Conservation (phyloP, 92 coral and sea anemone species). For the Parazoanthus darwini region DNA sequence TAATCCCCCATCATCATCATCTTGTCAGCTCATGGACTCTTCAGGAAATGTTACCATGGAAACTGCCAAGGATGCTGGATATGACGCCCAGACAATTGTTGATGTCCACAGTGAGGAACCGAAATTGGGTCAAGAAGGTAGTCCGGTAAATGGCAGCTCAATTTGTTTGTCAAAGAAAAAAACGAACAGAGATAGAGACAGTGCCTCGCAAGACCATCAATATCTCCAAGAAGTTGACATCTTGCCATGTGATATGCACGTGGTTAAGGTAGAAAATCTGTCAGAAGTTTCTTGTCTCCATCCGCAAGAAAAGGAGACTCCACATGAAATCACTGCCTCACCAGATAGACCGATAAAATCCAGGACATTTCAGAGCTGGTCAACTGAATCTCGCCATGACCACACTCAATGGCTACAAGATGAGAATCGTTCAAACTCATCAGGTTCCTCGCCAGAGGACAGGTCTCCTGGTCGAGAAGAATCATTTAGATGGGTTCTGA, state of each 20-base stretch:
- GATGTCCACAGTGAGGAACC: background rate
- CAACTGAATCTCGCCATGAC: background rate
- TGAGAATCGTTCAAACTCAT: background rate
- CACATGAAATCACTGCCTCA: background rate
- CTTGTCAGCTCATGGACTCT: background rate
- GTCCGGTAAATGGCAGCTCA: background rate
- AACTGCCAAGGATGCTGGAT: background rate
- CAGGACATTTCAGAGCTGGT: background rate
- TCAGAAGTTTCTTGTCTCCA: background rate
- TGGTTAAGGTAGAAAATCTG: constrained; percentile 24
- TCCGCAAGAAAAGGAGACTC: background rate
- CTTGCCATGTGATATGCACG: constrained; percentile 6
- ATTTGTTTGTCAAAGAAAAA: background rate
- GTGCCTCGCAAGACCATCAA: background rate
- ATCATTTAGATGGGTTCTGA: background rate
- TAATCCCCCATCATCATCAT: background rate
- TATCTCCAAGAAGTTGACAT: background rate
- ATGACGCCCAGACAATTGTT: background rate
- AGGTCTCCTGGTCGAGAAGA: background rate
- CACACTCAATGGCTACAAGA: background rate
- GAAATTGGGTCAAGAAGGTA: background rate
- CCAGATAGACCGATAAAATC: background rate
- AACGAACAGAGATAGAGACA: background rate
- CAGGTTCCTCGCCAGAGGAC: background rate
- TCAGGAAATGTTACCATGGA: background rate